Conservation (phyloP, 37 sponge, comb jelly and placozoan species). For the Haliclona indistincta region DNA sequence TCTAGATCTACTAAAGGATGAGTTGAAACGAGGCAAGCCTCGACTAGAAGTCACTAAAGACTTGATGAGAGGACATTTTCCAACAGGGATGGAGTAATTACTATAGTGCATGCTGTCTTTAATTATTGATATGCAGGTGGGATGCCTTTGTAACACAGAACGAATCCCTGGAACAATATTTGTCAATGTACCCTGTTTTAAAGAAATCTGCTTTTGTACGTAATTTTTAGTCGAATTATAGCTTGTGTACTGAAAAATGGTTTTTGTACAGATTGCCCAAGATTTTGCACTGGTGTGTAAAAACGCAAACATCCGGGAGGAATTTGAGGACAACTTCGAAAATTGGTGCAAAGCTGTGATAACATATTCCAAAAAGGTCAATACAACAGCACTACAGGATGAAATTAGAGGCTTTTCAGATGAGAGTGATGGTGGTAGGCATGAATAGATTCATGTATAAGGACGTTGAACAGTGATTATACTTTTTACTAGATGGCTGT, state of each 20-base stretch:
- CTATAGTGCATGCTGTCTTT: too few species aligned
- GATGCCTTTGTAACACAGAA: not conserved
- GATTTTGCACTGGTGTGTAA: constrained; percentile 8
- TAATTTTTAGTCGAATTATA: too few species aligned
- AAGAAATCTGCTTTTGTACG: constrained; percentile 11
- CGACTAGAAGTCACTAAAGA: not conserved
- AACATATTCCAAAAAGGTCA: constrained; percentile 4
- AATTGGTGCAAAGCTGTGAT: not conserved
- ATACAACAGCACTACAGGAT: too few species aligned
- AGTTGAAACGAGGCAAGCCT: not conserved
- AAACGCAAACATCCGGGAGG: constrained; percentile 8
- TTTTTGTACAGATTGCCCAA: not conserved
- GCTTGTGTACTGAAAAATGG: too few species aligned
- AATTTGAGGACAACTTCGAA: constrained; percentile 1
- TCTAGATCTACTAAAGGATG: constrained; percentile 2
- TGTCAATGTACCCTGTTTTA: not conserved
- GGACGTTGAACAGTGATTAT: too few species aligned
- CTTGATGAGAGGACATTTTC: constrained; percentile 3
- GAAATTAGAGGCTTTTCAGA: not conserved
- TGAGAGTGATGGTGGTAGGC: not conserved
- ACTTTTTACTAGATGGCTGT: constrained; percentile 4
- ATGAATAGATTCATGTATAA: too few species aligned
- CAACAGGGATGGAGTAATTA: too few species aligned
- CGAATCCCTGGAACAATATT: not conserved
- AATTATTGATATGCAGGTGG: too few species aligned